Evolutionary conservation across 2,113 vertebrate genomes (phyloP), one percentile per base, ranked within the genome.

Genomic region (Xiphophorus maculatus): DNA sequence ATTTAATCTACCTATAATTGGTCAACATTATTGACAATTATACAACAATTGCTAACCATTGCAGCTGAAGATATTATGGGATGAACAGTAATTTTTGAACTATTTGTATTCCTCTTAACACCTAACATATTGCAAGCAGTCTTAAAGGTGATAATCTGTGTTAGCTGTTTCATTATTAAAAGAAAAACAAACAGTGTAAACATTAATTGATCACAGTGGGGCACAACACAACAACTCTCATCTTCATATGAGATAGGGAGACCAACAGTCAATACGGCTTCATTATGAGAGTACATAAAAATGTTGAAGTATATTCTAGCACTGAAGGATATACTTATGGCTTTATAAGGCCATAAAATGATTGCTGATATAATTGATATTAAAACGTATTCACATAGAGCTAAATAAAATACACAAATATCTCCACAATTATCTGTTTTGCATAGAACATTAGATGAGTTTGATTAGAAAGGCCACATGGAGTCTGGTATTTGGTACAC

Each of bases 161-260:
- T 66, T 32, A 4, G 25, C 29, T 58, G 48, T 62, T n/a, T 44
- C 42, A 78, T 72, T 66, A 61, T 63, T 71, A 9, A 73, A 75
- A 75, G 66, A 71, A 48, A 19, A 48, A 48, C 44, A 71, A 84
- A 80, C 51, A 58, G 25, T 44, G 42, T 58, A 27, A 19, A 48
- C 33, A 82, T 48, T 48, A 86, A 91, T 84, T 85, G 33, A 84
- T 77, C 77, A 80, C 40, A 27, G 32, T 30, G 80, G 78, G 75
- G 80, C 66, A 48, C 37, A 19, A 73, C 32, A 35, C 74, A 25
- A 33, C 22, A 54, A 22, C 15, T 51, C 33, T 48, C 11, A 40
- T 66, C 3, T 19, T 63, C 68, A 42, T 76, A 32, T 75, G 74
- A 78, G 75, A 63, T 76, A 65, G 48, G 70, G 30, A 82, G 62